Conservation (phyloP, 2,797 vertebrate species). For the Botia kubotai region DNA sequence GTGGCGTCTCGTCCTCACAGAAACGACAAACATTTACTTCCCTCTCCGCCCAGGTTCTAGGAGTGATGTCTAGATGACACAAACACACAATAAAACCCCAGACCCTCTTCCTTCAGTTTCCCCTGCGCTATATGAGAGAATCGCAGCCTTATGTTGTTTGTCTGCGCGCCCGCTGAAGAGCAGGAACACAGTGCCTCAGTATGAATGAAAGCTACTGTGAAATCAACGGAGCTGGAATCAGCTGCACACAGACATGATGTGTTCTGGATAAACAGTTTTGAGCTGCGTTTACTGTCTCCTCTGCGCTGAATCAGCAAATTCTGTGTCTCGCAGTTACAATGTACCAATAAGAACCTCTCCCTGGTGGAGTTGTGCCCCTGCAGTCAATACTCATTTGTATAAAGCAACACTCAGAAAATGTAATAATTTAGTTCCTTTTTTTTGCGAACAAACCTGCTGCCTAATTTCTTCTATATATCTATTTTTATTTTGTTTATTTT, state of each 20-base stretch:
- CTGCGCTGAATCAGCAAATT: slow-evolving; percentile 38
- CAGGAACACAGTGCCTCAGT: background rate
- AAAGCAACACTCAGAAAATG: too few species aligned
- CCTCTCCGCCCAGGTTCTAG: slow-evolving; percentile 11
- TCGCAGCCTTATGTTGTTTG: slow-evolving; percentile 48
- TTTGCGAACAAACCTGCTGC: background rate
- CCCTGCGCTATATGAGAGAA: slow-evolving; percentile 36
- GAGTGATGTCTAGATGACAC: slow-evolving; percentile 37
- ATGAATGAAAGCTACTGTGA: slow-evolving; percentile 50
- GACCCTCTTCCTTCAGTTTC: slow-evolving; percentile 19
- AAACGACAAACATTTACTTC: slow-evolving; percentile 17
- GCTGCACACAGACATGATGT: background rate
- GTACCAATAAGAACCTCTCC: slow-evolving; percentile 18
- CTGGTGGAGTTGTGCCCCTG: background rate
- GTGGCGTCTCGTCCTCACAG: slow-evolving; percentile 22
- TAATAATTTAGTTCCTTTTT: too few species aligned
- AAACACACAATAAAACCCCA: too few species aligned
- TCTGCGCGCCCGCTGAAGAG: slow-evolving; percentile 20
- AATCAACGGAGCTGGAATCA: slow-evolving; percentile 36
- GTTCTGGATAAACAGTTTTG: background rate
- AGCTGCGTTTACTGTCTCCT: slow-evolving; percentile 16
- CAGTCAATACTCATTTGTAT: too few species aligned
- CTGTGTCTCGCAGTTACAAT: slow-evolving; percentile 4
- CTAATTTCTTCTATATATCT: background rate
- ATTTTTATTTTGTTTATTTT: slow-evolving; percentile 6